These are phyloP conservation scores for Hirundo rustica DNA, from an alignment of 2,797 vertebrate species.

Conservation along the genomic window DNA sequence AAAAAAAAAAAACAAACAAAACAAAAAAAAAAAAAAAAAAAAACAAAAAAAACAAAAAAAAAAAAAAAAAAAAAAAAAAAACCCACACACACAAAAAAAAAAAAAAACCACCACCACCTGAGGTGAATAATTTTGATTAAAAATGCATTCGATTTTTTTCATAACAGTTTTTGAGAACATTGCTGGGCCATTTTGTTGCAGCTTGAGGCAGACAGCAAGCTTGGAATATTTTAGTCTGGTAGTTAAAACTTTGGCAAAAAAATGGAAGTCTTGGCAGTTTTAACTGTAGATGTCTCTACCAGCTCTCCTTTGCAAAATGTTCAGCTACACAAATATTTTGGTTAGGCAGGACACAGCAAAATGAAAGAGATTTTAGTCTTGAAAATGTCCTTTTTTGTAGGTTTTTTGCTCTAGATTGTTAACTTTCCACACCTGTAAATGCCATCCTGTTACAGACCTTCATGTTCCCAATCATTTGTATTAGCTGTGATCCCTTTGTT, in stretches of 20 bases:
- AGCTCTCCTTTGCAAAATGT: constrained; percentile 13
- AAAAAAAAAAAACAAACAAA: no score
- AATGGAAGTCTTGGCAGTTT: not conserved
- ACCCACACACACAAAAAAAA: no score
- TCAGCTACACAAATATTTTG: not conserved
- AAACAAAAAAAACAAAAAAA: not conserved
- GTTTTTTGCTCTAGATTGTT: not conserved
- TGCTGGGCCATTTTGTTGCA: not conserved
- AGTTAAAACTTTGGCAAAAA: constrained; percentile 58
- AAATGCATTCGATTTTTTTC: not conserved
- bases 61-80: not conserved
- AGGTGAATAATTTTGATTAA: not conserved
- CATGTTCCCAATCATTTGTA: not conserved
- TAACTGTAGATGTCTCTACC: constrained; percentile 41
- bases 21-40: not conserved
- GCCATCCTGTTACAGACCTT: not conserved
- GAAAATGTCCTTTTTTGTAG: not conserved
- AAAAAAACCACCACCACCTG: no score
- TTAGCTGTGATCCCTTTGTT: not conserved
- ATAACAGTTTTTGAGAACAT: not conserved
- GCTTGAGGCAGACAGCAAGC: constrained; percentile 10
- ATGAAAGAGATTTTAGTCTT: not conserved
- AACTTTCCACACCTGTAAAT: not conserved
- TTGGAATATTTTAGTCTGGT: constrained; percentile 26
- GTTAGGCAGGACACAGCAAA: not conserved